phyloP scores from a whole-genome alignment of 2,888 invertebrate genomes.

The Anthrax anthrax region DNA sequence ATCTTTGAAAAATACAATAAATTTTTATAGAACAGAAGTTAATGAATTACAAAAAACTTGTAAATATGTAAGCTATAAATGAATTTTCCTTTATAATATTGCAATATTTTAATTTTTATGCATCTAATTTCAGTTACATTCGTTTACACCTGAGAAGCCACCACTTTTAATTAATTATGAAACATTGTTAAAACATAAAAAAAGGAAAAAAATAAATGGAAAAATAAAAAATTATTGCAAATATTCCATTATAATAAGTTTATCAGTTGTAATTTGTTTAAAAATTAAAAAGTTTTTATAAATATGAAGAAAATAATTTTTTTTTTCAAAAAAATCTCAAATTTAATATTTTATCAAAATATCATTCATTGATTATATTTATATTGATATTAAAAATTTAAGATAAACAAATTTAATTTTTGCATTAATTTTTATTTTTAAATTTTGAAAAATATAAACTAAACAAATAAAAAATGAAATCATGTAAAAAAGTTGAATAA shows the following conservation, averaged over 20 bases:
- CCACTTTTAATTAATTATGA: constrained; percentile 28
- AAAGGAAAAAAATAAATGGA: constrained; percentile 15
- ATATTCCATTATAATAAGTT: constrained; percentile 26
- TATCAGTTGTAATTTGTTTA: constrained; percentile 26
- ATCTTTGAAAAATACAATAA: constrained; percentile 16
- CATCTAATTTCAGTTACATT: constrained; percentile 19
- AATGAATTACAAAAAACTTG: constrained; percentile 22
- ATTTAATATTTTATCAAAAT: too few species aligned
- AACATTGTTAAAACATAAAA: constrained; percentile 20
- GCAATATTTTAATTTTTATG: not conserved
- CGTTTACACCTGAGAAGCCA: constrained; percentile 25
- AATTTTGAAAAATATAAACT: too few species aligned
- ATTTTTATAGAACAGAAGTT: constrained; percentile 20
- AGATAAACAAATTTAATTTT: too few species aligned
- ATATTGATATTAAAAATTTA: too few species aligned
- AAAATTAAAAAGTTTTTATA: constrained; percentile 11
- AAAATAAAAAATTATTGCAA: constrained; percentile 23
- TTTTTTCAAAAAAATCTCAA: too few species aligned
- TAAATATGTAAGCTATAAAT: constrained; percentile 24
- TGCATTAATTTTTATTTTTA: too few species aligned
- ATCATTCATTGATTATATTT: too few species aligned
- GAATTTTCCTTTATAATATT: too few species aligned
- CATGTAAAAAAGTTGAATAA: too few species aligned
- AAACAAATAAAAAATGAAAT: too few species aligned
- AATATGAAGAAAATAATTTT: not conserved